These are phyloP conservation scores for Sus scrofa DNA, from an alignment of 2,113 vertebrate species.

Conservation along the genomic window T2T-Sscrofa CM000830.6:109637001-109637500, in stretches of 20 bases:
- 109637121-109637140: background rate
- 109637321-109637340: conserved; percentile 18
- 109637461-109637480: conserved; percentile 47
- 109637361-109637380: conserved; percentile 49
- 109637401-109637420: conserved; percentile 47
- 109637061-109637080: background rate
- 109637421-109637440: background rate
- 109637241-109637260: conserved; percentile 43
- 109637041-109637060: background rate
- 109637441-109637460: conserved; percentile 20
- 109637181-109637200: background rate
- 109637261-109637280: conserved; percentile 55
- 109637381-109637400: background rate
- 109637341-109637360: conserved; percentile 54
- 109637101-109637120: conserved; percentile 29
- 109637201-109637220: conserved; percentile 28
- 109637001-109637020: background rate
- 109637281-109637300: conserved; percentile 51
- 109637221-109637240: background rate
- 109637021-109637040: background rate
- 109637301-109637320: conserved; percentile 46
- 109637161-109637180: background rate
- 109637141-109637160: background rate
- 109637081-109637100: background rate
- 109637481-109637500: conserved; percentile 65